Base-by-base conservation (phyloP, 2,888 invertebrate genomes). In the Lepidonotus clava region DNA sequence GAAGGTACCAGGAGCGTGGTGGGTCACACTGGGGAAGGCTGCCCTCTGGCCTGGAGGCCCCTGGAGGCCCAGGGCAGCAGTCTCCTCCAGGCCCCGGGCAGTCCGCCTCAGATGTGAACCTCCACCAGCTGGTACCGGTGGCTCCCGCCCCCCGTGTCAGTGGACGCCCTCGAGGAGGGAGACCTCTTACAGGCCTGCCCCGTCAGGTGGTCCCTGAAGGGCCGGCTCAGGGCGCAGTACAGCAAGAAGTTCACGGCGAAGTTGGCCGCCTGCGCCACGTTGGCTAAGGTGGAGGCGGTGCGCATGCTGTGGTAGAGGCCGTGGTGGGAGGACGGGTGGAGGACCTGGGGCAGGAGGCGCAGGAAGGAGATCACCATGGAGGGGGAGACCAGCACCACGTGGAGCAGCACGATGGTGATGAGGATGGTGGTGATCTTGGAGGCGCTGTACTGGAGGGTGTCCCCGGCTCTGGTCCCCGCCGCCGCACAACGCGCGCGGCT, bases 361-460 rank as follows among this genome's bases (percentile, higher is more conserved):
- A 85, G 51, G 41, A 66, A 46, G 11, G 85, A 80, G 14, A 80
- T 8, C 46, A 80, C 46, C 80, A 80, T 85, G 41, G 85, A 85
- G 1, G 85, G 85, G 24, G 66, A 85, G 1, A 85, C 76, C 14
- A 66, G 66, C 18, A 71, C 14, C 1, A 85, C 46, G 46, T 85
- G 66, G 46, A 85, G 51, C 0, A 71, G 41, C 0, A 85, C 76
- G 34, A 85, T 85, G 76, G 85, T 40, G 36, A 85, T 66, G 24
- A 85, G 76, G 32, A 85, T 85, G 24, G 66, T 38, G 0, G 85
- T 85, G 24, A 85, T 85, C 41, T 85, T 85, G 18, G 85, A 85
- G 8, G 71, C 41, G 36, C 85, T 66, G 71, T 85, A 85, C 67
- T 40, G 1, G 21, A 66, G 34, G 1, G 32, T 21, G 1, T 80